Conservation (phyloP, 1,140 invertebrate species). For the Ceratosolen fusciceps region DNA sequence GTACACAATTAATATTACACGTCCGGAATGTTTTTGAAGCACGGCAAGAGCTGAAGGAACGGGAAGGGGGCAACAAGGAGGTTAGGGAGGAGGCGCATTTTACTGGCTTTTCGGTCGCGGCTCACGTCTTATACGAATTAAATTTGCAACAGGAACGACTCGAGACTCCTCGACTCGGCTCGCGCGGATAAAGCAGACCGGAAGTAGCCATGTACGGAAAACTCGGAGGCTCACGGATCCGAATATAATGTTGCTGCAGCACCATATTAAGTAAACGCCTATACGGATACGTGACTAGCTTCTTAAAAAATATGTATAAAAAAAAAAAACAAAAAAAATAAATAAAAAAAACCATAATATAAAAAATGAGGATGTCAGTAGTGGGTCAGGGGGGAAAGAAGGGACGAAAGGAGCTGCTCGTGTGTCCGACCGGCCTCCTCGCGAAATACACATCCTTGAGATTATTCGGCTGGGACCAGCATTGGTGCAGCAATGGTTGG, state of each 20-base stretch:
- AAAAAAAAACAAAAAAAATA: not conserved
- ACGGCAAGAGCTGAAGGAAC: not conserved
- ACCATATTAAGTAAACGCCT: slow-evolving; percentile 50
- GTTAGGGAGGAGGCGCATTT: not conserved
- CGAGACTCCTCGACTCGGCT: slow-evolving; percentile 15
- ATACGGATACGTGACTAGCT: slow-evolving; percentile 49
- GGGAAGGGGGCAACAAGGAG: not conserved
- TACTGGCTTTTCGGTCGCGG: slow-evolving; percentile 39
- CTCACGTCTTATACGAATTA: slow-evolving; percentile 52
- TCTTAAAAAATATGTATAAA: slow-evolving; percentile 43
- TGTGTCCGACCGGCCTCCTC: slow-evolving; percentile 5
- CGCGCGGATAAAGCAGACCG: slow-evolving; percentile 51
- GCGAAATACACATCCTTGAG: not conserved
- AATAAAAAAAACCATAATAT: not conserved
- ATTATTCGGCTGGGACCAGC: not conserved
- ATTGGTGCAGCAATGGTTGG: not conserved
- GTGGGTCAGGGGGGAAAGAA: no score
- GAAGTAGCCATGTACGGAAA: slow-evolving; percentile 63
- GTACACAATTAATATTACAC: slow-evolving; percentile 33
- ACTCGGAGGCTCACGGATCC: slow-evolving; percentile 51
- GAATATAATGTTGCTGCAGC: slow-evolving; percentile 56
- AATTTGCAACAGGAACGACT: slow-evolving; percentile 49
- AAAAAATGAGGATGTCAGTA: no score
- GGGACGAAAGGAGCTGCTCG: not conserved
- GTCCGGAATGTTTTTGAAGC: slow-evolving; percentile 23